Percentiles rank a stretch among this genome's conserved stretches.
These are phyloP conservation scores for Drosophila neonasuta DNA, from an alignment of 2,888 invertebrate species.

Conservation along the genomic window DNA sequence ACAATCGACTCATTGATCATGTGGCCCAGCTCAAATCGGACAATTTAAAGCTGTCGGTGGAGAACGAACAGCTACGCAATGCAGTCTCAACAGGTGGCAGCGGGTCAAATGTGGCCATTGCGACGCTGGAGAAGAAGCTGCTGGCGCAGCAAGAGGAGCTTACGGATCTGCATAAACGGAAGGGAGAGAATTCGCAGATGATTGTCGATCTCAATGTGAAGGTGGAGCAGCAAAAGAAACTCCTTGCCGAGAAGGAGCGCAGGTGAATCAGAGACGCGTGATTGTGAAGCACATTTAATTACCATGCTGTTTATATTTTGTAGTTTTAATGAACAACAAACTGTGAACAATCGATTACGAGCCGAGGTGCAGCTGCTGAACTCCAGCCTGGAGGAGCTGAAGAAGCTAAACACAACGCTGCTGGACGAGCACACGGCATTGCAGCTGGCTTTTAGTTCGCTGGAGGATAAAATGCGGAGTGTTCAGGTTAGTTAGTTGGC, in stretches of 20 bases:
- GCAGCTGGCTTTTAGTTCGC: slow-evolving; percentile 93
- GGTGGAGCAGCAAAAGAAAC: slow-evolving; percentile 92
- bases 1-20: slow-evolving; percentile 93
- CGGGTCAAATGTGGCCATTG: slow-evolving; percentile 84
- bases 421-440: slow-evolving; percentile 97
- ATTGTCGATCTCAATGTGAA: slow-evolving; percentile 94
- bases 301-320: slow-evolving; percentile 45
- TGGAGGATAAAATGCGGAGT: slow-evolving; percentile 94
- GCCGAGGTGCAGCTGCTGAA: slow-evolving; percentile 89
- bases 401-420: slow-evolving; percentile 92
- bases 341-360: slow-evolving; percentile 86
- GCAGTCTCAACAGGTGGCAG: slow-evolving; percentile 83
- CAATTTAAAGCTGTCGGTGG: slow-evolving; percentile 92
- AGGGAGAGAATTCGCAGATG: slow-evolving; percentile 96
- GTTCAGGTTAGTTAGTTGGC: slow-evolving; percentile 85
- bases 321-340: slow-evolving; percentile 88
- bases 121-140: slow-evolving; percentile 92
- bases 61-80: slow-evolving; percentile 90
- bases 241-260: slow-evolving; percentile 88
- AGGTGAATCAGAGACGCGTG: slow-evolving; percentile 83
- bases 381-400: slow-evolving; percentile 88
- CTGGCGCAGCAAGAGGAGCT: slow-evolving; percentile 95
- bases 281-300: background rate
- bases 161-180: slow-evolving; percentile 92
- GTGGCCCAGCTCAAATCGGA: slow-evolving; percentile 90